Conservation (phyloP, 2,888 invertebrate species). For the Acanthosepion pharaonis region DNA sequence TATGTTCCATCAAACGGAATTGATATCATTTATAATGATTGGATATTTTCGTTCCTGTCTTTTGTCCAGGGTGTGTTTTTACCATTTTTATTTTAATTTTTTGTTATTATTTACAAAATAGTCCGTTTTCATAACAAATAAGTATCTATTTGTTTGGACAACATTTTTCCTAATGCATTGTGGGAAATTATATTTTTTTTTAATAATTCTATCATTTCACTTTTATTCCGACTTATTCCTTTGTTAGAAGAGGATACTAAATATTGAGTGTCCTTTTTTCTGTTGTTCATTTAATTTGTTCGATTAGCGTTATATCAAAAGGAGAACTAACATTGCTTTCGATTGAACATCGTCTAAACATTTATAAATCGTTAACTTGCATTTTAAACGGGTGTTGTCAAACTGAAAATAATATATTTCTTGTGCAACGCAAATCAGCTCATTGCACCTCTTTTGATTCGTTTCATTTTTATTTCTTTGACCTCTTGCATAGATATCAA, state of each 20-base stretch:
- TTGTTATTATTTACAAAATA: constrained; percentile 18
- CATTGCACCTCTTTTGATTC: too few relatives aligned
- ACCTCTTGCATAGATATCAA: too few relatives aligned
- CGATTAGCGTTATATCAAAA: neutral
- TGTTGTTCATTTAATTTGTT: neutral
- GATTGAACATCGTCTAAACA: neutral
- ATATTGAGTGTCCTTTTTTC: neutral
- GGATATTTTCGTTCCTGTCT: neutral
- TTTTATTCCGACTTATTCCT: neutral
- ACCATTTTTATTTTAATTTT: neutral
- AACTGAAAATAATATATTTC: too few relatives aligned
- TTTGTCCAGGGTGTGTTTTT: neutral
- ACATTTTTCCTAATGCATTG: neutral
- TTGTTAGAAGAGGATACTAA: neutral
- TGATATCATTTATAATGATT: neutral
- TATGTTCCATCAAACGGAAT: neutral
- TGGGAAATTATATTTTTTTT: neutral
- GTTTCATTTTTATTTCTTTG: too few relatives aligned
- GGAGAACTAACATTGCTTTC: neutral
- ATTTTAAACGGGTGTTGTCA: too few relatives aligned
- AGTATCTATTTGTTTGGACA: neutral
- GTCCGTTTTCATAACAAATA: neutral
- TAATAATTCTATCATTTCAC: neutral
- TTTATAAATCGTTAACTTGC: neutral
- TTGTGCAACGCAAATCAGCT: too few relatives aligned